Conservation (phyloP, 64 coral and sea anemone genomes). For the Catalaphyllia jardinei region DNA sequence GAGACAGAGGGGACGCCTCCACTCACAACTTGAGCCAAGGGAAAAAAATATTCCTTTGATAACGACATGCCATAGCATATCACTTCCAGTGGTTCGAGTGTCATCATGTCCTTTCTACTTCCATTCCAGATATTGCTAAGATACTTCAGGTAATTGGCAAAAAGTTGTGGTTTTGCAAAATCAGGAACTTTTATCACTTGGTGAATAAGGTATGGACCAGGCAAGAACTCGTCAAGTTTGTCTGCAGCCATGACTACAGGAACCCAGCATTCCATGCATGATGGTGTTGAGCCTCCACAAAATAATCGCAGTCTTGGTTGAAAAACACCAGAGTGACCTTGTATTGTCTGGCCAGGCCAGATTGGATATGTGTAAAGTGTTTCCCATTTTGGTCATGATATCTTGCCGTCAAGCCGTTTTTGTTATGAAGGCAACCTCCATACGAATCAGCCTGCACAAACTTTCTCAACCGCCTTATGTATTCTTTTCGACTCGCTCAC, state of each 20-base stretch:
- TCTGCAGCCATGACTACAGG: neutral
- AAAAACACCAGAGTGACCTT: constrained; percentile 57
- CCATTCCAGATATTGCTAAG: constrained; percentile 17
- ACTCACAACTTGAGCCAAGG: too few relatives aligned
- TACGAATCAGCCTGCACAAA: constrained; percentile 57
- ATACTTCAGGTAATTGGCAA: constrained; percentile 57
- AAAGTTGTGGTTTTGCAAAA: neutral
- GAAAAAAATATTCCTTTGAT: too few relatives aligned
- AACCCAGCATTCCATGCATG: constrained; percentile 51
- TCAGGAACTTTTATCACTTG: constrained; percentile 49
- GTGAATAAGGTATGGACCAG: constrained; percentile 33
- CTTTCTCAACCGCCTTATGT: constrained; percentile 50
- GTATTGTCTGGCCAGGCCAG: neutral
- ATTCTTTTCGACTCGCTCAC: constrained; percentile 51
- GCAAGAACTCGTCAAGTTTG: neutral
- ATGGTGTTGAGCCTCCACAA: constrained; percentile 46
- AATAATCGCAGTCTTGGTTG: constrained; percentile 21
- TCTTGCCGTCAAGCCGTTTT: neutral
- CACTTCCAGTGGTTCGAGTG: too few relatives aligned
- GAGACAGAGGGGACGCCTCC: too few relatives aligned
- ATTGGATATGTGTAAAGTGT: too few relatives aligned
- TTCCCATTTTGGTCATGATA: too few relatives aligned
- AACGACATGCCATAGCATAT: too few relatives aligned
- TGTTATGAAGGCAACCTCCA: constrained; percentile 52
- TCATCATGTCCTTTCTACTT: neutral